These are phyloP conservation scores for Xanthostigma xanthostigma DNA, from an alignment of 2,888 invertebrate species.

Conservation along the genomic window DNA sequence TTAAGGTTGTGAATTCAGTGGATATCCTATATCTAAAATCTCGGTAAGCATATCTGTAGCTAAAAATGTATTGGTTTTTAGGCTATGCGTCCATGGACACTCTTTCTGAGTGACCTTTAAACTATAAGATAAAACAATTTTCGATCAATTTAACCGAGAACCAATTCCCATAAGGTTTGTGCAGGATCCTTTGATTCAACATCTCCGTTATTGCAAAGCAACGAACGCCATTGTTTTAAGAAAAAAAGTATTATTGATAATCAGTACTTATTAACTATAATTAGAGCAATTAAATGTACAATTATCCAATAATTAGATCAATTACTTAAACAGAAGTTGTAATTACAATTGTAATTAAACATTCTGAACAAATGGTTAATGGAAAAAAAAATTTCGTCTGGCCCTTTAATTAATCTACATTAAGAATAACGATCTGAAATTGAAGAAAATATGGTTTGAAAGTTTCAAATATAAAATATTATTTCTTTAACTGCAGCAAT, in stretches of 20 bases:
- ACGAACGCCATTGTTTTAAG: not conserved
- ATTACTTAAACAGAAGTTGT: conserved; percentile 11
- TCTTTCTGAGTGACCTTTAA: too few species aligned
- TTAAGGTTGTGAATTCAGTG: too few species aligned
- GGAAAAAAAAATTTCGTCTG: not conserved
- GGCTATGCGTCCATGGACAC: too few species aligned
- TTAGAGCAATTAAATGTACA: conserved; percentile 11
- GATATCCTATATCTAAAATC: too few species aligned
- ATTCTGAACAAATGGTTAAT: conserved; percentile 1
- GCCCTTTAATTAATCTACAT: not conserved
- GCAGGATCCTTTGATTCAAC: too few species aligned
- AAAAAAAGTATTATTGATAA: not conserved
- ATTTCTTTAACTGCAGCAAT: too few species aligned
- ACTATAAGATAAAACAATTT: too few species aligned
- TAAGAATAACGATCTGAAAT: not conserved
- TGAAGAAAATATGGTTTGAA: not conserved
- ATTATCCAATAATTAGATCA: conserved; percentile 13
- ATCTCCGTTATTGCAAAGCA: too few species aligned
- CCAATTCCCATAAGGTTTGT: too few species aligned
- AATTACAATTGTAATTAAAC: conserved; percentile 11
- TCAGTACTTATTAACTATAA: not conserved
- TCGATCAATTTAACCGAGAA: too few species aligned
- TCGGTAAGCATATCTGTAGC: too few species aligned
- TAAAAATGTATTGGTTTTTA: too few species aligned
- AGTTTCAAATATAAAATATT: not conserved